Evolutionary conservation across 2,113 vertebrate species (phyloP).

Genomic region (Coracopsis vasa): DNA sequence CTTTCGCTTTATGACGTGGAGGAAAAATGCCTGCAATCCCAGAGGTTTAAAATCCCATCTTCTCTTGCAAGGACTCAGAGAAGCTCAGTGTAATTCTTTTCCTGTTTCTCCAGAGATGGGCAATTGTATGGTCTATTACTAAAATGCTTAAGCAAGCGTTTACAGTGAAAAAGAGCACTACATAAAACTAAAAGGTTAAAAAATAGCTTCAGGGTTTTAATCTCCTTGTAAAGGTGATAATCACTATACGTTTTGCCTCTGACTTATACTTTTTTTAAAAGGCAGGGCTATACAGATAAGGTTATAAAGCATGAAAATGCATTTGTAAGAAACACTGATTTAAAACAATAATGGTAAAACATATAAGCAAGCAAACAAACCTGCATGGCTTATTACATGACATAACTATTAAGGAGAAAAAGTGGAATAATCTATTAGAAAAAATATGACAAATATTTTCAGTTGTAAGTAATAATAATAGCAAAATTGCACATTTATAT

Average conservation of each 20-base stretch:
- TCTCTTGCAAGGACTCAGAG: not conserved
- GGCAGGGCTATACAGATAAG: not conserved
- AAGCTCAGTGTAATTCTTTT: not conserved
- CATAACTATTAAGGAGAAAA: not conserved
- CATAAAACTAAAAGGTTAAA: not conserved
- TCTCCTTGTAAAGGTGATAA: constrained; percentile 18
- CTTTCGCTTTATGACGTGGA: rapidly evolving
- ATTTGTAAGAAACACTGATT: not conserved
- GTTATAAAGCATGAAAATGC: not conserved
- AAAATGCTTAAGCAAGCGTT: not conserved
- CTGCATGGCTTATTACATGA: not conserved
- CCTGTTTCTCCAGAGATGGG: not conserved
- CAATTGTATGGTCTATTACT: not conserved
- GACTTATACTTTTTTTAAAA: not conserved
- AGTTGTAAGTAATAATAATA: not conserved
- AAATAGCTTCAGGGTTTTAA: not conserved
- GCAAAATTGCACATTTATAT: not conserved
- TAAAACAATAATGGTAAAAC: not conserved
- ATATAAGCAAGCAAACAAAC: not conserved
- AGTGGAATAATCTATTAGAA: not conserved
- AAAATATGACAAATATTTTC: not conserved
- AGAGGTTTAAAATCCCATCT: constrained; percentile 2
- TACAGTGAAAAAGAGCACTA: not conserved
- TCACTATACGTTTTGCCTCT: not conserved
- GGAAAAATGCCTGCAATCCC: not conserved